Evolutionary conservation across 2,113 vertebrate species (phyloP), one percentile per base, ranked within the genome.

Genomic region (cat (Felis catus)): DNA sequence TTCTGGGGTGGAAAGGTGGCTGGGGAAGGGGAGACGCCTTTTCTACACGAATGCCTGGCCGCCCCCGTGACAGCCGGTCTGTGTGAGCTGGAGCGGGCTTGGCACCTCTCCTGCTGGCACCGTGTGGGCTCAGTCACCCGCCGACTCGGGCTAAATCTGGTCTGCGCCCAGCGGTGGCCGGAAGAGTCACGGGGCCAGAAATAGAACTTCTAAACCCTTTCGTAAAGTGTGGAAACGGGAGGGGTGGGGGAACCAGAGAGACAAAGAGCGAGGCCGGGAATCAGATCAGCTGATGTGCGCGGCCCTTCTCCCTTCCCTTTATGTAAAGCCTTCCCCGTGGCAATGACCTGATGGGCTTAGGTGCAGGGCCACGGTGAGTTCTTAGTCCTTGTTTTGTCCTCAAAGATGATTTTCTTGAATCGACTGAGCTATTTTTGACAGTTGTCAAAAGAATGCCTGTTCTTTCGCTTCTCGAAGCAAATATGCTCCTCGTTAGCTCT

Each of bases 161-260:
- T 61, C 82, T 55, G 68, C 81, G 41, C 86, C 78, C 97, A 81
- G 96, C 33, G 0, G 93, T 71, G 78, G 21, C 74, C 78, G 84
- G 45, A 93, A 96, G 66, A 94, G 78, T 51, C 94, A 27, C 71
- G 48, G 79, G 74, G 58, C 96, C 89, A 92, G 96, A 97, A 98
- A 97, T 97, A 66, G 4, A 89, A 91, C 93, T 96, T 98, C 68
- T 90, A 23, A 97, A 74, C 36, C 58, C 66, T 90, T 97, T 95
- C 96, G 55, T 95, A 4, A 94, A 71, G 70, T 27, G 25, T 53
- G 33, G 68, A 71, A 41, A 36, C 31, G 27, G 78, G 71, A 87
- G 71, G 87, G 53, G 33, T 45, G 41, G 5, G 23, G 65, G 1
- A 6, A 3, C 12, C 2, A 19, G 68, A 70, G 5, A 73, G 41